phyloP scores from a whole-genome alignment of 2,797 vertebrate genomes.

The Scyliorhinus canicula region DNA sequence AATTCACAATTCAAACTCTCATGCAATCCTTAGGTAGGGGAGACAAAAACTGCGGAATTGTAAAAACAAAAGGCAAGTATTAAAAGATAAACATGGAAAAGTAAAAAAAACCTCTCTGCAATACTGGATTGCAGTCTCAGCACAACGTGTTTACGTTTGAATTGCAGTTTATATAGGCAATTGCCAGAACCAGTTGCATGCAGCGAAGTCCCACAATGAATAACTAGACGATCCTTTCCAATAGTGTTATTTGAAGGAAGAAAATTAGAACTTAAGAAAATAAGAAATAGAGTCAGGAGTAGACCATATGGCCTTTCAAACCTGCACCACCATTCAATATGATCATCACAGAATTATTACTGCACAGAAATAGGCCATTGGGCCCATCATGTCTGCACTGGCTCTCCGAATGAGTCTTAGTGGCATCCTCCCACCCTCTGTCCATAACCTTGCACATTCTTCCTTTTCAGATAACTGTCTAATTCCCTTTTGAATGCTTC shows the following conservation, averaged over 20 bases:
- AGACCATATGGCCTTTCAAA: too few species aligned
- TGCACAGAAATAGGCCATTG: too few species aligned
- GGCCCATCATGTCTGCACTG: too few species aligned
- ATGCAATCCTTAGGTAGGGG: not conserved
- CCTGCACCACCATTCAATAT: too few species aligned
- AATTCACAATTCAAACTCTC: not conserved
- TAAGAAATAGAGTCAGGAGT: too few species aligned
- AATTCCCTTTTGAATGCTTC: too few species aligned
- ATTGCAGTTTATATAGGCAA: not conserved
- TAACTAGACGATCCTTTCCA: not conserved
- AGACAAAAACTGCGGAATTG: not conserved
- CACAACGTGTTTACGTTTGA: not conserved
- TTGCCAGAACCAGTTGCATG: not conserved
- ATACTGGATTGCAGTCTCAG: not conserved
- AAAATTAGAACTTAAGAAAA: too few species aligned
- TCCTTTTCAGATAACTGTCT: too few species aligned
- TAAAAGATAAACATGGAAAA: not conserved
- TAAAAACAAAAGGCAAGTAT: not conserved
- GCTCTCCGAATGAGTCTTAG: too few species aligned
- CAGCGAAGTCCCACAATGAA: not conserved
- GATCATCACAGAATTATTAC: too few species aligned
- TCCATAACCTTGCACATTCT: too few species aligned
- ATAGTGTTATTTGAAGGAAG: not conserved
- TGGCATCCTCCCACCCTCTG: too few species aligned
- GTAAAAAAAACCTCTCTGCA: not conserved